Evolutionary conservation across 2,113 vertebrate genomes (phyloP).

Genomic region (Chloropsis cyanopogon): DNA sequence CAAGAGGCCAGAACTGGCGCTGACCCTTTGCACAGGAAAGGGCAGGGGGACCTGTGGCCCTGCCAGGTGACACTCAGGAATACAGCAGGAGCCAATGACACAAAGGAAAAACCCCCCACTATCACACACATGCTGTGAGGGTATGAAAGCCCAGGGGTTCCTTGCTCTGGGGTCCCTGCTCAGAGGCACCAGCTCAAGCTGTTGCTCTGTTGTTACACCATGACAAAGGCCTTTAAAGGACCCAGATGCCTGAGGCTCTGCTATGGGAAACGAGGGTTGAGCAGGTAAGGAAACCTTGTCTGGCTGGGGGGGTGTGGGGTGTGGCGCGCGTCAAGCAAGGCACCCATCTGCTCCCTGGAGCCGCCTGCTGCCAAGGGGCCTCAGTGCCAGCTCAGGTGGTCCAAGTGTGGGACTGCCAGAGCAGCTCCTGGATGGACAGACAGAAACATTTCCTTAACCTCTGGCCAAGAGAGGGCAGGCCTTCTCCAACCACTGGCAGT

Average conservation of each 20-base stretch:
- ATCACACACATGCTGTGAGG: not conserved
- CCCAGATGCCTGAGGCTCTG: not conserved
- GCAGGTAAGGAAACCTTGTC: not conserved
- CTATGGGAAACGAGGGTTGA: rapidly evolving
- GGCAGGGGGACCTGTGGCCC: rapidly evolving
- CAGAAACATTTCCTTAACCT: not conserved
- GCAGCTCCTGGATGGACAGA: not conserved
- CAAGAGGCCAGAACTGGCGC: not conserved
- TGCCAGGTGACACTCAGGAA: too few species aligned
- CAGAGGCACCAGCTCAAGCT: not conserved
- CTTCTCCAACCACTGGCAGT: not conserved
- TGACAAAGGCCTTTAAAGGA: not conserved
- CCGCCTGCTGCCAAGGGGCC: not conserved
- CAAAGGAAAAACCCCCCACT: not conserved
- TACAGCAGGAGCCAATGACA: not conserved
- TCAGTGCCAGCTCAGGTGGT: not conserved
- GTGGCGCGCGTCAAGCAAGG: not conserved
- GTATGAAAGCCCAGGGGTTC: not conserved
- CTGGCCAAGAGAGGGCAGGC: not conserved
- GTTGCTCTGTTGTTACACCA: not conserved
- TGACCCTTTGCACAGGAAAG: not conserved
- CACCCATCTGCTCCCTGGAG: not conserved
- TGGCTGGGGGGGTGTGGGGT: not conserved
- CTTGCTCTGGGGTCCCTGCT: not conserved
- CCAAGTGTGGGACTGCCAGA: not conserved